These are phyloP conservation scores for Sapayoa aenigma DNA, from an alignment of 2,113 vertebrate species.

Conservation along the genomic window DNA sequence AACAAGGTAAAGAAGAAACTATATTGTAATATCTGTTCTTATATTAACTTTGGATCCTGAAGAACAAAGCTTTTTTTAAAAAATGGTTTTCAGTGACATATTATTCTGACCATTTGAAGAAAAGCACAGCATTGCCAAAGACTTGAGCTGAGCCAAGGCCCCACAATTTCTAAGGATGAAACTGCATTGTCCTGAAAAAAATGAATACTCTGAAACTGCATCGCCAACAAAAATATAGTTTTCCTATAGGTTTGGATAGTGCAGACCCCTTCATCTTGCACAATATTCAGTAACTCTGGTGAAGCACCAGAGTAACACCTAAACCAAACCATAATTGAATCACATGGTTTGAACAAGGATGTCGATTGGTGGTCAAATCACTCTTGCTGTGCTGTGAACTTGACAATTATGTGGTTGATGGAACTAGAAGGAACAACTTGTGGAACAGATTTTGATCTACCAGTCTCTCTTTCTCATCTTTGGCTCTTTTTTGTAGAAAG, in stretches of 20 bases:
- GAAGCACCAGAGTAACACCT: neutral
- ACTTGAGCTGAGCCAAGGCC: neutral
- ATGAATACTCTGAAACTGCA: neutral
- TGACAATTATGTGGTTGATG: neutral
- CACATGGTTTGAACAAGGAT: neutral
- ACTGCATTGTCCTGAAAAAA: neutral
- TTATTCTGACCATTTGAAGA: neutral
- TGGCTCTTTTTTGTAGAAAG: neutral
- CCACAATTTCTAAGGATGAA: neutral
- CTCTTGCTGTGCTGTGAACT: neutral
- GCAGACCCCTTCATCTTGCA: neutral
- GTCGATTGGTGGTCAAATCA: neutral
- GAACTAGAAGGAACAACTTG: neutral
- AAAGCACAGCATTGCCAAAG: neutral
- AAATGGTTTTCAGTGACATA: neutral
- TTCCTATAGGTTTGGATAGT: neutral
- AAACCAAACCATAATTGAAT: neutral
- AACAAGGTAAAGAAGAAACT: neutral
- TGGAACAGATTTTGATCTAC: neutral
- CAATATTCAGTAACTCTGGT: neutral
- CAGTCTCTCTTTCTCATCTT: neutral
- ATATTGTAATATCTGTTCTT: neutral
- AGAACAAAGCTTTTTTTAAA: neutral
- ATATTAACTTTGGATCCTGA: neutral
- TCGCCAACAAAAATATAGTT: neutral